phyloP scores from a whole-genome alignment of 2,888 invertebrate genomes.

The Gymnocheta viridis region DNA sequence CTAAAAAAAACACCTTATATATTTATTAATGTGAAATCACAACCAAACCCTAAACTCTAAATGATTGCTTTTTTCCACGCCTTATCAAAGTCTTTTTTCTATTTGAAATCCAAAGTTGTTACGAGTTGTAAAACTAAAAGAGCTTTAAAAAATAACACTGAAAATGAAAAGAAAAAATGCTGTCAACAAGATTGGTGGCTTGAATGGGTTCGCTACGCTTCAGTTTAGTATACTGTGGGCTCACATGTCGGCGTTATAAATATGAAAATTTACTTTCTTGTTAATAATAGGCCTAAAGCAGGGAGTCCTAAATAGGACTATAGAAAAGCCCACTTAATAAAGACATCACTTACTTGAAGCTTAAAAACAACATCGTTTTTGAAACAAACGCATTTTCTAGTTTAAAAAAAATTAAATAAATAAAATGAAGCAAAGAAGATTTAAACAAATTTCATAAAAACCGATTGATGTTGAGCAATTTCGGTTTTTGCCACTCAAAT shows the following conservation, averaged over 20 bases:
- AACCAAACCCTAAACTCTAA: conserved; percentile 63
- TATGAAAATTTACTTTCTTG: conserved; percentile 32
- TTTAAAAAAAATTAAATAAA: no score
- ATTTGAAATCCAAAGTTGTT: conserved; percentile 43
- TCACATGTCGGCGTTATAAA: conserved; percentile 31
- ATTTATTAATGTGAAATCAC: conserved; percentile 65
- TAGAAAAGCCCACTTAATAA: no score
- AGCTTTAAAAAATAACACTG: conserved; percentile 7
- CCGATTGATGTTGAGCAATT: no score
- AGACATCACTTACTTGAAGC: no score
- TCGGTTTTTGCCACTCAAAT: no score
- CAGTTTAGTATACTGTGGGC: conserved; percentile 26
- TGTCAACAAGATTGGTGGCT: conserved; percentile 65
- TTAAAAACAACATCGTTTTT: no score
- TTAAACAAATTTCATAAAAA: no score
- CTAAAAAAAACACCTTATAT: conserved; percentile 54
- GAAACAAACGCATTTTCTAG: no score
- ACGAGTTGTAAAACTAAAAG: conserved; percentile 9
- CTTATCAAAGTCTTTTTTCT: conserved; percentile 45
- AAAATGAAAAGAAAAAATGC: conserved; percentile 51
- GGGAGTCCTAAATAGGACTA: conserved; percentile 18
- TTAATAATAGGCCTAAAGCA: conserved; percentile 39
- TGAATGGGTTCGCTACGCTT: conserved; percentile 43
- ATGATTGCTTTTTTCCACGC: conserved; percentile 66
- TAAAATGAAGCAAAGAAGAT: no score